Conservation (phyloP, 2,113 vertebrate genomes). For the Origma solitaria region DNA sequence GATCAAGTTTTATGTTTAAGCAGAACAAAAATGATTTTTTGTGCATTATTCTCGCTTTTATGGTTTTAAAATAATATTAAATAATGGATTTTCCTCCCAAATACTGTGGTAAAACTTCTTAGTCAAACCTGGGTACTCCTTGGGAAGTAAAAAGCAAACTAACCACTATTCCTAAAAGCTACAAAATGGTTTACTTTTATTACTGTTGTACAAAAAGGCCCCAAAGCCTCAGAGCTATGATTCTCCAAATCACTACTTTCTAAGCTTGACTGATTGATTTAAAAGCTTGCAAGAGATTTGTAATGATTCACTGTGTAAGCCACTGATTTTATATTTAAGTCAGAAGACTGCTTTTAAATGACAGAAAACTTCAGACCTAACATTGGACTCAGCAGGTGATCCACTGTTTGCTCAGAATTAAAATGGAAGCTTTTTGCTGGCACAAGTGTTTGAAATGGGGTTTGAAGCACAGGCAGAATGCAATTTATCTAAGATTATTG, state of each 20-base stretch:
- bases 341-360: constrained; percentile 72
- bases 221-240: constrained; percentile 68
- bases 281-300: constrained; percentile 78
- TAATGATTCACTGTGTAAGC: constrained; percentile 74
- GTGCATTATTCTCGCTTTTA: constrained; percentile 16
- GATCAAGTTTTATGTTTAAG: constrained; percentile 30
- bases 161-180: constrained; percentile 62
- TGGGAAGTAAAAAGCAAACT: constrained; percentile 58
- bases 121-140: constrained; percentile 41
- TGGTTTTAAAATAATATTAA: constrained; percentile 34
- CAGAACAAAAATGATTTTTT: neutral
- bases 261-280: constrained; percentile 77
- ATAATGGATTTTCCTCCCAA: neutral
- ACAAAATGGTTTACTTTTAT: constrained; percentile 71
- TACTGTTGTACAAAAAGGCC: constrained; percentile 59
- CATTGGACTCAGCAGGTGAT: constrained; percentile 68
- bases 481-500: constrained; percentile 50
- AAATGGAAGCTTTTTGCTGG: constrained; percentile 55
- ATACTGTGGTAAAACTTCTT: constrained; percentile 30
- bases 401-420: constrained; percentile 62
- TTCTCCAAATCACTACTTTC: constrained; percentile 74
- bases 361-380: constrained; percentile 69
- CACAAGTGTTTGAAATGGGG: constrained; percentile 44
- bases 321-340: constrained; percentile 76
- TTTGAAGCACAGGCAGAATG: constrained; percentile 37